phyloP scores from a whole-genome alignment of 2,888 invertebrate species.

The Automeris io region DNA sequence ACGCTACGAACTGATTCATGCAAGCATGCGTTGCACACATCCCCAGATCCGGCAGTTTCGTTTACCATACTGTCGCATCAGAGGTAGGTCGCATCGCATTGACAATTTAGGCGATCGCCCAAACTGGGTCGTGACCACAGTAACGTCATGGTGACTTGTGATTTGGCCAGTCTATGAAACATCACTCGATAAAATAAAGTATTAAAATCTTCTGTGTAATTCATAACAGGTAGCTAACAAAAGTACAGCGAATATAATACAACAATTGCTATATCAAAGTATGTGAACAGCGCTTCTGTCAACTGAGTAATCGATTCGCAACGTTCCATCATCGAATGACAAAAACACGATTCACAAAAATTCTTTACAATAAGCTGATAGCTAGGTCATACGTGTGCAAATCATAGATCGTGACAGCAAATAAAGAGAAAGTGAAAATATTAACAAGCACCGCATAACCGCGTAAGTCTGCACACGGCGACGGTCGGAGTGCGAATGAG shows the following conservation, averaged over 20 bases:
- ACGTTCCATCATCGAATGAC: conserved; percentile 32
- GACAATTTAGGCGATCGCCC: no score
- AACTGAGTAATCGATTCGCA: conserved; percentile 22
- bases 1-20: no score
- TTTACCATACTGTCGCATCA: no score
- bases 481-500: conserved; percentile 34
- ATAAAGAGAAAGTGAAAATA: conserved; percentile 41
- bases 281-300: conserved; percentile 44
- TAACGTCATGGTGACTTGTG: no score
- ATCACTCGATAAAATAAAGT: no score
- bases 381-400: conserved; percentile 48
- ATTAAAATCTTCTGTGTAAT: no score
- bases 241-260: conserved; percentile 23
- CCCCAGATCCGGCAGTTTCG: no score
- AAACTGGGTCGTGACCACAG: no score
- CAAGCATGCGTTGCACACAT: no score
- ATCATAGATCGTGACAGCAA: conserved; percentile 65
- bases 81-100: no score
- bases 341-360: conserved; percentile 45
- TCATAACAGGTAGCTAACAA: neutral
- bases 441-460: conserved; percentile 19
- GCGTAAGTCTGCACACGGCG: conserved; percentile 21
- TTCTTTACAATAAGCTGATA: conserved; percentile 54
- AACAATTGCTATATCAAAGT: conserved; percentile 32
- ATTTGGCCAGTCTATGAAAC: no score